Percentiles rank a stretch among this genome's conserved stretches.
Conservation (phyloP, 2,888 invertebrate genomes). For the Amblyjoppa proteus region DNA sequence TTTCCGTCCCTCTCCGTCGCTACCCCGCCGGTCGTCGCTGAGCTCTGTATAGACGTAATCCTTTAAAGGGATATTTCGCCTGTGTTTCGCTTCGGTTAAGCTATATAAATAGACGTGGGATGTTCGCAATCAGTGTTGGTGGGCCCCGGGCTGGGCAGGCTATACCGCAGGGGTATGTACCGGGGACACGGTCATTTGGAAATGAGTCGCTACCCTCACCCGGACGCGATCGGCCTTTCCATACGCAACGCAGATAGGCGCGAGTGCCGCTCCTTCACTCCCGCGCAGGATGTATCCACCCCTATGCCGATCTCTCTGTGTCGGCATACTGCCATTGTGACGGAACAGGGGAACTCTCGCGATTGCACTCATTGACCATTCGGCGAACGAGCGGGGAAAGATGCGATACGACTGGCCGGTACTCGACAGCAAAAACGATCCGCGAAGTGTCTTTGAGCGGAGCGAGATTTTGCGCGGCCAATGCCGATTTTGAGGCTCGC, state of each 20-base stretch:
- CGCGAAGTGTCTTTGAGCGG: not conserved
- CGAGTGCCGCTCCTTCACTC: constrained; percentile 58
- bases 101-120: constrained; percentile 83
- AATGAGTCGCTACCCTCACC: constrained; percentile 74
- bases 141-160: constrained; percentile 56
- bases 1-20: constrained; percentile 32
- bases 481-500: not conserved
- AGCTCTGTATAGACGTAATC: constrained; percentile 81
- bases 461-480: not conserved
- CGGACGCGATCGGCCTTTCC: constrained; percentile 26
- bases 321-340: constrained; percentile 57
- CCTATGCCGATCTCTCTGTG: constrained; percentile 61
- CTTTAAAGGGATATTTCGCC: constrained; percentile 83
- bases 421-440: not conserved
- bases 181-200: constrained; percentile 76
- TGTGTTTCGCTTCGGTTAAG: constrained; percentile 83
- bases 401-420: not conserved
- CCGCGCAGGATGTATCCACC: constrained; percentile 72
- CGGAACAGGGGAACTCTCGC: constrained; percentile 39
- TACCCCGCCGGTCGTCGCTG: constrained; percentile 43
- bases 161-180: constrained; percentile 67
- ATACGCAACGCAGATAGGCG: constrained; percentile 51
- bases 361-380: constrained; percentile 61
- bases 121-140: constrained; percentile 82
- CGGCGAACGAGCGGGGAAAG: constrained; percentile 13